These are phyloP conservation scores for Trilocha varians DNA, from an alignment of 2,888 invertebrate genomes.

Conservation along the genomic window DNA sequence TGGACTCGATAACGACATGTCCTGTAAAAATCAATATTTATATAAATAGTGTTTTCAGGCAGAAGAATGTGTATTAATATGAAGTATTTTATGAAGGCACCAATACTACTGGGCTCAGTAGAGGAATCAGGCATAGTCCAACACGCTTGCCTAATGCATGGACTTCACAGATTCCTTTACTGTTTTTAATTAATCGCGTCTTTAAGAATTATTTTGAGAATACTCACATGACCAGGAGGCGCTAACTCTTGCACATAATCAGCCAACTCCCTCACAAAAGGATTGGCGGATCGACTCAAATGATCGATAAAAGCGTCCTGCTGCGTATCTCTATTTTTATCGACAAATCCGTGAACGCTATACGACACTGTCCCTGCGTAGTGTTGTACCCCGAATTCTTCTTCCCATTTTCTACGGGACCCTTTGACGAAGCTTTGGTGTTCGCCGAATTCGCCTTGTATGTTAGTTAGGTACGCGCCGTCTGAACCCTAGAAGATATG, in stretches of 20 bases:
- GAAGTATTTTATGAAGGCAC: too few relatives aligned
- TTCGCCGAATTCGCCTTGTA: constrained; percentile 88
- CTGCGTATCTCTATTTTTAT: constrained; percentile 93
- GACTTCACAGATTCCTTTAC: too few relatives aligned
- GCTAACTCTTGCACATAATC: constrained; percentile 68
- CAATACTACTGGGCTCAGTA: too few relatives aligned
- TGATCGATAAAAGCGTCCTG: constrained; percentile 94
- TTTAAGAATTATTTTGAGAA: too few relatives aligned
- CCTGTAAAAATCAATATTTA: constrained; percentile 42
- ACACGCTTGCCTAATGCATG: too few relatives aligned
- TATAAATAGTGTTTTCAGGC: not conserved
- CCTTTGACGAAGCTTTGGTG: constrained; percentile 90
- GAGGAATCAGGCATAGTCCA: too few relatives aligned
- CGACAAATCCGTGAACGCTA: constrained; percentile 84
- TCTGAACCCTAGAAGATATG: constrained; percentile 88
- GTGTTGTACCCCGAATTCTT: constrained; percentile 90
- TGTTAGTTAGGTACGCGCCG: constrained; percentile 88
- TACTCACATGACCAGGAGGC: constrained; percentile 76
- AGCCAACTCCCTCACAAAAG: constrained; percentile 85
- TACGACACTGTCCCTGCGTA: constrained; percentile 94
- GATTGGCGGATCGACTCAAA: constrained; percentile 86
- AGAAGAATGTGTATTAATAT: too few relatives aligned
- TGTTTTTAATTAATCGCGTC: too few relatives aligned
- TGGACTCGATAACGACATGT: constrained; percentile 58
- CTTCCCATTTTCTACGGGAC: constrained; percentile 90